Base-by-base conservation (phyloP, 2,113 vertebrate species). In the Hyaena hyaena region DNA sequence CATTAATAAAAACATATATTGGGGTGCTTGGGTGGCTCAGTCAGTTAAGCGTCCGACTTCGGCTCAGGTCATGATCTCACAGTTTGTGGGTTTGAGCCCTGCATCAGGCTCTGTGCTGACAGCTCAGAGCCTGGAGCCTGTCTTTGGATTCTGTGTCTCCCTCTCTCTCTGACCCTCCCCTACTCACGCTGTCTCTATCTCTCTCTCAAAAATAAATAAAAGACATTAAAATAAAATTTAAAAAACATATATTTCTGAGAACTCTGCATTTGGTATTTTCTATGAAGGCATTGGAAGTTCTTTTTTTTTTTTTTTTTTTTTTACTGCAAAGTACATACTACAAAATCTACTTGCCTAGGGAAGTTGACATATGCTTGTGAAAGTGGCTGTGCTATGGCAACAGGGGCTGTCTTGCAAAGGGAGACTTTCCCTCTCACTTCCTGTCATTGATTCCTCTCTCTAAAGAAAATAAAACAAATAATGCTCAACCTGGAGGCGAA, bases 281-380 rank as follows among this genome's bases (percentile, higher is more conserved):
- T 81, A 94, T 93, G 63, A 73, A 82, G 50, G 45, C 33, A 31
- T 33, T 71, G 14, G 50, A 91, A 91, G 12, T 77, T 82, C 80
- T 69, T 83, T 96, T 50, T 96, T 89, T n/a, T n/a, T n/a, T n/a
- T 92, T 77, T 82, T 76, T 69, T 83, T 96, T 53, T 96, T 89
- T 94, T 73, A 90, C 39, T 92, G 14, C 48, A 84, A 65, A 83
- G 10, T 31, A 77, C 5, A 65, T 87, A 65, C 66, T 55, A 39
- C 33, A 86, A 55, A 77, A 80, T 66, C 35, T 73, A 10, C 50
- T 35, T 76, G 71, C 35, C 88, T 85, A 43, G 8, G 45, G 50
- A 76, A 90, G 43, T 63, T 88, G 58, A 58, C 73, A 16, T 14
- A 26, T 58, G 48, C 11, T 79, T 97, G 93, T 92, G 77, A 96